phyloP scores from a whole-genome alignment of 2,113 vertebrate genomes.

The Rhinopomastus cyanomelas region DNA sequence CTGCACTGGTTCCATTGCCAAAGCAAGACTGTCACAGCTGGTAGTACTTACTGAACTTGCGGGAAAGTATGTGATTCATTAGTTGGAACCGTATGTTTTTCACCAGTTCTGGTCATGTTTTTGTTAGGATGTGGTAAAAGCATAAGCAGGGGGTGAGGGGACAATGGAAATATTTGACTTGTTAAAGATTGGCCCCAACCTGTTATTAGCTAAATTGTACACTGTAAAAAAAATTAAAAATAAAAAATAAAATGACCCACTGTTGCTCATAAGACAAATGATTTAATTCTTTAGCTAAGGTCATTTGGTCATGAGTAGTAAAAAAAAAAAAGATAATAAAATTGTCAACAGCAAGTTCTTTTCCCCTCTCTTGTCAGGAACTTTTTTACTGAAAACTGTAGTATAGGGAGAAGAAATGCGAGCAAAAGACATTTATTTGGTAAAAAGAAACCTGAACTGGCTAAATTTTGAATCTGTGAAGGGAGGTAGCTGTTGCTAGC shows the following conservation, averaged over 20 bases:
- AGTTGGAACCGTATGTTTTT: conserved; percentile 96
- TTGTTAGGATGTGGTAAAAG: conserved; percentile 99
- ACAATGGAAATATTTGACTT: conserved; percentile 89
- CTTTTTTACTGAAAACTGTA: conserved; percentile 51
- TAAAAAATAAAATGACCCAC: not conserved
- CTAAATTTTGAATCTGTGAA: conserved; percentile 30
- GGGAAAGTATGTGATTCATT: conserved; percentile 99
- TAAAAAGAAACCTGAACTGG: conserved; percentile 46
- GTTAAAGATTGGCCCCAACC: conserved; percentile 88
- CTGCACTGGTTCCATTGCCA: conserved; percentile 82
- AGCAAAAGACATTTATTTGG: conserved; percentile 59
- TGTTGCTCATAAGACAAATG: conserved; percentile 87
- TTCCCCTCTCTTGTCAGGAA: conserved; percentile 44
- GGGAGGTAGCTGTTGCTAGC: conserved; percentile 46
- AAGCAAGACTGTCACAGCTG: conserved; percentile 93
- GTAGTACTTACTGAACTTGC: conserved; percentile 98
- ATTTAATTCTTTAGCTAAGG: conserved; percentile 79
- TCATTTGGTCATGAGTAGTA: conserved; percentile 67
- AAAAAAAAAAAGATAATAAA: not conserved
- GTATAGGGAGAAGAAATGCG: conserved; percentile 59
- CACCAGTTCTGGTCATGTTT: conserved; percentile 97
- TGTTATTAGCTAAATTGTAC: conserved; percentile 86
- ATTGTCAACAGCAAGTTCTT: conserved; percentile 54
- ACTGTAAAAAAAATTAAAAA: conserved; percentile 65
- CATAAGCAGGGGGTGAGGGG: conserved; percentile 93